Base-by-base conservation (phyloP, 2,113 vertebrate species). In the Rhinolophus ferrumequinum region DNA sequence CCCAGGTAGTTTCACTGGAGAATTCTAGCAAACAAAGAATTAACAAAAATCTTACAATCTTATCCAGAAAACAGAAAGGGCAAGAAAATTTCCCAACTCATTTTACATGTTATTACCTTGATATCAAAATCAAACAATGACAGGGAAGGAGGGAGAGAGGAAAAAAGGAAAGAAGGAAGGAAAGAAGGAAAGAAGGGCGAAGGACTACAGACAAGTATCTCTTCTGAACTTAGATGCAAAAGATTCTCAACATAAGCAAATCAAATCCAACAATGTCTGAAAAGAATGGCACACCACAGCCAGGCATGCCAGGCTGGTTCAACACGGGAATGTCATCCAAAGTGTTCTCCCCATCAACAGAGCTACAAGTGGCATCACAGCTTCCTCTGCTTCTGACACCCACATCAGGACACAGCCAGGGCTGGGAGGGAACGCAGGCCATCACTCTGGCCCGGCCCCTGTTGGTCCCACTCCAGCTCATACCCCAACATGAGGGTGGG, bases 231-330 rank as follows among this genome's bases (percentile, higher is more conserved):
- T 73, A 70, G 8, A 91, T 75, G 52, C 50, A 72, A 67, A 86
- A 91, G 33, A 24, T 81, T 79, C n/a, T 84, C 35, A 66, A 88
- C 9, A 84, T 50, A 50, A 93, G 13, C 84, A 93, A 93, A 38
- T 60, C 0, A 2, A 69, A 82, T 66, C 33, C 18, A 41, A 18
- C 13, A 70, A 35, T 35, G 15, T 52, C 60, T 81, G 22, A 56
- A 83, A 87, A 24, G 19, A 93, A 76, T 8, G 4, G 50, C 16
- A 41, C 4, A 28, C 33, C 30, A 73, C 1, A 0, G 64, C 33
- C 56, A 44, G 2, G 6, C 8, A 67, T 10, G 1, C 13, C 19
- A 88, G 56, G 41, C 88, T 79, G 35, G 19, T n/a, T 54, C 44
- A 35, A 85, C 54, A 67, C 8, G 41, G 2, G 7, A 5, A 64